phyloP scores from a whole-genome alignment of 2,888 invertebrate species.

The Listrodromus nycthemerus region DNA sequence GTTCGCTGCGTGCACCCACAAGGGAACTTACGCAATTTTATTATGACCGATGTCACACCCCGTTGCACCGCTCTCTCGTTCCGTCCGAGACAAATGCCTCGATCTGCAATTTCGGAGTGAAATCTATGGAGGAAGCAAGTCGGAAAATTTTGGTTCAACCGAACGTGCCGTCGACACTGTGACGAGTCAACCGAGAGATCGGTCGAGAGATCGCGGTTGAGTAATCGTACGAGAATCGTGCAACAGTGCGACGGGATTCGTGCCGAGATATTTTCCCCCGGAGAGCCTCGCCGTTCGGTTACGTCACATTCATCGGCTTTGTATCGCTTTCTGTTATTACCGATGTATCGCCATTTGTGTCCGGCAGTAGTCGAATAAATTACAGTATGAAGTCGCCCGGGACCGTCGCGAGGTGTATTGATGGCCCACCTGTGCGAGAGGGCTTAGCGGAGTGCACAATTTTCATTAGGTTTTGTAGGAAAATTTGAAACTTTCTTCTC shows the following conservation, averaged over 20 bases:
- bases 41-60: constrained; percentile 29
- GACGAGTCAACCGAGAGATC: constrained; percentile 12
- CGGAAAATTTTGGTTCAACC: constrained; percentile 5
- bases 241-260: background rate
- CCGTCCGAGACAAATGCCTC: constrained; percentile 7
- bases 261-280: constrained; percentile 26
- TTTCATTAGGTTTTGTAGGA: too few relatives aligned
- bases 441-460: background rate
- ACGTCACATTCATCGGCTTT: constrained; percentile 38
- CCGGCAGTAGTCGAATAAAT: constrained; percentile 29
- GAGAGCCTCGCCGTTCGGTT: constrained; percentile 26
- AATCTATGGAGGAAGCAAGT: background rate
- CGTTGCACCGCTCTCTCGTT: constrained; percentile 6
- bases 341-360: constrained; percentile 48
- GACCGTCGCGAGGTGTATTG: constrained; percentile 44
- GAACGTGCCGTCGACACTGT: constrained; percentile 13
- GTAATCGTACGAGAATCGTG: constrained; percentile 33
- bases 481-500: too few relatives aligned
- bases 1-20: background rate
- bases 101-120: constrained; percentile 13
- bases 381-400: constrained; percentile 24
- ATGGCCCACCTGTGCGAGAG: constrained; percentile 43
- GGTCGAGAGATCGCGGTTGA: constrained; percentile 37
- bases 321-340: constrained; percentile 40
- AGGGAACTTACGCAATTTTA: constrained; percentile 37